Base-by-base conservation (phyloP, 2,113 vertebrate species). In the Nipponia nippon region DNA sequence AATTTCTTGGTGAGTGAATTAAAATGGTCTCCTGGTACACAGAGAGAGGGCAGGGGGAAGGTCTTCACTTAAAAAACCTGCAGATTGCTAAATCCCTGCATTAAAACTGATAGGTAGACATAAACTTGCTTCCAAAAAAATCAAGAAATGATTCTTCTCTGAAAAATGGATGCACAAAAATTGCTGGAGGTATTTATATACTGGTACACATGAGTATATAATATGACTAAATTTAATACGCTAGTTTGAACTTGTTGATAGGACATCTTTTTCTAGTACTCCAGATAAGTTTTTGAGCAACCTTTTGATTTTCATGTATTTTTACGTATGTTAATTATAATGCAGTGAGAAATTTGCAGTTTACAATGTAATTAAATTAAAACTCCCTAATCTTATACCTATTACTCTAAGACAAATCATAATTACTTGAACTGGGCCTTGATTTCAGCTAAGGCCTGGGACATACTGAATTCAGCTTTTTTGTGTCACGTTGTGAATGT, bases 1-100 rank as follows among this genome's bases (percentile, higher is more conserved):
- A 97, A 97, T 98, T 98, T 98, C 95, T 93, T 95, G 90, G 97
- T 97, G 97, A 98, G 97, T 98, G 98, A 98, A 98, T 98, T 98
- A 98, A 98, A 98, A 98, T 96, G 86, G 97, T 98, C 98, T 98
- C 97, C 86, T 97, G 98, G 84, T 97, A 97, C 94, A 71, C 32
- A 47, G 96, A 66, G 84, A 85, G 44, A 52, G 72, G 38, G 34
- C 22, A 15, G 27, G 27, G 25, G 52, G 62, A 46, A 96, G 76
- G 85, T 95, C 96, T 97, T 98, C 88, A 87, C 97, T 97, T 98
- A 75, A 95, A 91, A 91, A 98, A 85, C 44, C 96, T 97, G 78
- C 96, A 83, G 93, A 96, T 97, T 96, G 86, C 88, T 92, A 86
- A 98, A 97, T 92, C 85, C 80, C 86, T 93, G n/a, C 82, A 19